phyloP scores from a whole-genome alignment of 2,888 invertebrate species.

The Drosophila fulvimacula region DNA sequence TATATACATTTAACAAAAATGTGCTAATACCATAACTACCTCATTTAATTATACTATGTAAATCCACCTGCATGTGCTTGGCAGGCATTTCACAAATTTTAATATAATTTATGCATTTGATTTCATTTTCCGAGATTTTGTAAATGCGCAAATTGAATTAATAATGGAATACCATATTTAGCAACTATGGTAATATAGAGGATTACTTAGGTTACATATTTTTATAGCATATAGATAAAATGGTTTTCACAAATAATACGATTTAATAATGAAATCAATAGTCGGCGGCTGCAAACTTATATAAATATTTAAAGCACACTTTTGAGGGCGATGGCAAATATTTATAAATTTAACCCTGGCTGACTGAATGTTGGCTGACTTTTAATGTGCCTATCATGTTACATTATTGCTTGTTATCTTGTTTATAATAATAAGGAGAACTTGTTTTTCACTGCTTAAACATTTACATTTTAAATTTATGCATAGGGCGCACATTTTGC shows the following conservation, averaged over 20 bases:
- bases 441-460: constrained; percentile 43
- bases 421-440: constrained; percentile 56
- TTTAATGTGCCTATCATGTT: constrained; percentile 51
- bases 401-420: constrained; percentile 67
- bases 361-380: constrained; percentile 38
- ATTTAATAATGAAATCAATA: neutral
- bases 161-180: neutral
- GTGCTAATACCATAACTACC: neutral
- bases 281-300: neutral
- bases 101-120: neutral
- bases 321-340: constrained; percentile 45
- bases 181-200: neutral
- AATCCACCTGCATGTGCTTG: neutral
- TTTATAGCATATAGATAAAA: constrained; percentile 7
- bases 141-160: neutral
- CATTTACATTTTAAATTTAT: constrained; percentile 69
- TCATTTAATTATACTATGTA: too few species aligned
- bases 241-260: neutral
- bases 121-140: neutral
- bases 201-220: neutral
- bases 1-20: too few species aligned
- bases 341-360: constrained; percentile 43
- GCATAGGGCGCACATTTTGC: constrained; percentile 6
- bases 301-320: neutral
- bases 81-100: too few species aligned